Conservation (phyloP, 2,113 vertebrate species). For the Microcebus ravelobensis region DNA sequence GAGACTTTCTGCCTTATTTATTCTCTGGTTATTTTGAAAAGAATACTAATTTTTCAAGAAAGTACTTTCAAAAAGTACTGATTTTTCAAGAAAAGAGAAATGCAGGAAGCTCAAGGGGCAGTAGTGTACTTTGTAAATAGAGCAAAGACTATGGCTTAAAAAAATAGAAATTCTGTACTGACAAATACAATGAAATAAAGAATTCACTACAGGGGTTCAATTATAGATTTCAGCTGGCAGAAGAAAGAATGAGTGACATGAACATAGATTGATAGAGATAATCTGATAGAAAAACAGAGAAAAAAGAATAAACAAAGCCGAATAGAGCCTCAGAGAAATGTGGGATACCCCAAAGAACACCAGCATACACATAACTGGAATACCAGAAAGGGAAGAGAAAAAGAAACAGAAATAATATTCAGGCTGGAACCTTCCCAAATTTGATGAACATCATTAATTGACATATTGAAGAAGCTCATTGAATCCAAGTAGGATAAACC, state of each 20-base stretch:
- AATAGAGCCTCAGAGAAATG: neutral
- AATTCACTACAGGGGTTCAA: neutral
- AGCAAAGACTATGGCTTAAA: conserved; percentile 79
- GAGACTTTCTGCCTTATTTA: conserved; percentile 79
- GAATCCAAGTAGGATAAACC: neutral
- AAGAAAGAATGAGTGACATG: neutral
- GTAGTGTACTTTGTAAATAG: conserved; percentile 86
- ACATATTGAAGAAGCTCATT: neutral
- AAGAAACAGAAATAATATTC: neutral
- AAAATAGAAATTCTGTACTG: neutral
- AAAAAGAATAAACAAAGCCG: neutral
- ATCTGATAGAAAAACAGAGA: neutral
- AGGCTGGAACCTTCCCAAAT: neutral
- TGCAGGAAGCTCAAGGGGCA: conserved; percentile 82
- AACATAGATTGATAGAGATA: neutral
- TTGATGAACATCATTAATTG: neutral
- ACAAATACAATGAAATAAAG: neutral
- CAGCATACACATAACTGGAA: neutral
- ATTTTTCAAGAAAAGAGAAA: conserved; percentile 75
- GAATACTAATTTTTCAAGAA: conserved; percentile 43
- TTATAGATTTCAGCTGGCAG: neutral
- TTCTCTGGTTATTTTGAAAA: conserved; percentile 78
- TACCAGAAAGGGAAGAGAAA: neutral
- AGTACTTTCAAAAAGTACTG: conserved; percentile 59
- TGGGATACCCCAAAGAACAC: neutral